A percentile compares a stretch with the other conserved stretches of the same genome.
These are phyloP conservation scores for Cyclopterus lumpus DNA, from an alignment of 2,797 vertebrate species.

Conservation along the genomic window DNA sequence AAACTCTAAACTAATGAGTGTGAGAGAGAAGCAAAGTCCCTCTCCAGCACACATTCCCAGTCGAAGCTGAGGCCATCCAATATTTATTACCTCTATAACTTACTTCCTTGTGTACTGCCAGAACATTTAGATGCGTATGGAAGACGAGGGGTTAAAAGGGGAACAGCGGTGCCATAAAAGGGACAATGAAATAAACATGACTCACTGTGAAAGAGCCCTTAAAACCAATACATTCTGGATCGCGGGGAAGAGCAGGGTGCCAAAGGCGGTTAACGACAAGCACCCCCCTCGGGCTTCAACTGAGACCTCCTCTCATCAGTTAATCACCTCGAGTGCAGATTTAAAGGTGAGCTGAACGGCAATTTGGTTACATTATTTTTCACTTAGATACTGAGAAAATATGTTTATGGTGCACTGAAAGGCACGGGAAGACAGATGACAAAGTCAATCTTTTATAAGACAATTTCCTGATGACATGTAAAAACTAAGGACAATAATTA, in stretches of 20 bases:
- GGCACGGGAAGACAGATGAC: conserved; percentile 1
- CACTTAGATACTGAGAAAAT: conserved; percentile 1
- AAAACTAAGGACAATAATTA: not conserved
- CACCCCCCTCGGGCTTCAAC: conserved; percentile 37
- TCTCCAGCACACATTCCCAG: conserved; percentile 63
- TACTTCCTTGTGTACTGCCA: no score
- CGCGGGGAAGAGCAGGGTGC: conserved; percentile 43
- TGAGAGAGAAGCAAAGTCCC: conserved; percentile 30
- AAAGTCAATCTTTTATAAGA: not conserved
- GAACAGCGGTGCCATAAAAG: conserved; percentile 75
- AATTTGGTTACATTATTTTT: conserved; percentile 43
- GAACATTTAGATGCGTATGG: conserved; percentile 71
- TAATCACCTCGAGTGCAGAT: conserved; percentile 25
- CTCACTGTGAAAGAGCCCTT: conserved; percentile 73
- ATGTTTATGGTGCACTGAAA: not conserved
- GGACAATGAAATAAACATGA: conserved; percentile 82
- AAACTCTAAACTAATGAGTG: conserved; percentile 41
- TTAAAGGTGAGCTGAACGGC: conserved; percentile 25
- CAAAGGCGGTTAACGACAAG: conserved; percentile 53
- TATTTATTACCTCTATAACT: conserved; percentile 80
- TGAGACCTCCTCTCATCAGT: conserved; percentile 43
- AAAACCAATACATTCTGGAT: conserved; percentile 65
- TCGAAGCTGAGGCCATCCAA: conserved; percentile 67
- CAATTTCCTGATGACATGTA: not conserved
- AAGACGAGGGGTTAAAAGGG: conserved; percentile 78